phyloP scores from a whole-genome alignment of 2,888 invertebrate genomes.

The Brachyopa scutellaris region DNA sequence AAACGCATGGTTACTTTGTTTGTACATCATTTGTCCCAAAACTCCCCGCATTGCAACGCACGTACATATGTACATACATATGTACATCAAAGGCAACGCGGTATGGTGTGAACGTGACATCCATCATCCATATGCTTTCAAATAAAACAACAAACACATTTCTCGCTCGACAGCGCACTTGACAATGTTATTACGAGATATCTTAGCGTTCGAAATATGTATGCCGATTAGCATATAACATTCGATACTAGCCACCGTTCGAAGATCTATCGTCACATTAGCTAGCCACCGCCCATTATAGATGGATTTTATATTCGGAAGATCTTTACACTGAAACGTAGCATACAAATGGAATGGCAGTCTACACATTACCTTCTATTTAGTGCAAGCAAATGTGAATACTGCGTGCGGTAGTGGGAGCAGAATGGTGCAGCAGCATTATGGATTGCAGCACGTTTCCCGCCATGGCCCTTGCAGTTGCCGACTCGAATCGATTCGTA shows the following conservation, averaged over 20 bases:
- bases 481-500: slow-evolving; percentile 32
- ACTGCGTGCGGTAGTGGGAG: slow-evolving; percentile 4
- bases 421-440: slow-evolving; percentile 70
- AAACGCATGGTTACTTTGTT: slow-evolving; percentile 22
- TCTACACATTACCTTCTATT: background rate
- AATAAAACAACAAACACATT: slow-evolving; percentile 22
- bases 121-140: slow-evolving; percentile 31
- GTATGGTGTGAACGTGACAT: slow-evolving; percentile 27
- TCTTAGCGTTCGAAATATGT: slow-evolving; percentile 5
- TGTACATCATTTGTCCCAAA: slow-evolving; percentile 8
- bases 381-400: slow-evolving; percentile 3
- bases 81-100: slow-evolving; percentile 36
- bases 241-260: background rate
- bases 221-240: slow-evolving; percentile 47
- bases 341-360: background rate
- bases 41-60: slow-evolving; percentile 30
- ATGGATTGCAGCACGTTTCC: slow-evolving; percentile 59
- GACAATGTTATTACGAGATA: slow-evolving; percentile 12
- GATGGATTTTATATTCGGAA: slow-evolving; percentile 26
- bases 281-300: slow-evolving; percentile 50
- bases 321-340: slow-evolving; percentile 23
- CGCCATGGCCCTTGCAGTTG: slow-evolving; percentile 56
- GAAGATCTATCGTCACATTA: slow-evolving; percentile 43
- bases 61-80: background rate
- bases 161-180: slow-evolving; percentile 6